These are phyloP conservation scores for Clytia hemisphaerica DNA, from an alignment of 30 jellyfish, hydroid and myxozoan species.

Conservation along the genomic window DNA sequence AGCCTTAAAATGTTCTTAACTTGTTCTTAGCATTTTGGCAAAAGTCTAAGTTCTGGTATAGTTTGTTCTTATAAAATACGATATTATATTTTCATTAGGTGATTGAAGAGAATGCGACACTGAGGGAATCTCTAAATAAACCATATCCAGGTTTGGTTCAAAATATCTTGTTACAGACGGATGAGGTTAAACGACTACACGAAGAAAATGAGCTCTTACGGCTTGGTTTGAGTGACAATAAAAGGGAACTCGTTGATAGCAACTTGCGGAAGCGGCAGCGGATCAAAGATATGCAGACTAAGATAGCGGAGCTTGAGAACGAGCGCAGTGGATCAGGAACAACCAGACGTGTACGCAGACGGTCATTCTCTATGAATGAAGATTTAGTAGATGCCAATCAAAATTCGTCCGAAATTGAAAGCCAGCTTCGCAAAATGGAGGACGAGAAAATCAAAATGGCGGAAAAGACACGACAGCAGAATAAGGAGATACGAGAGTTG, in stretches of 20 bases:
- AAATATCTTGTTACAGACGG: neutral
- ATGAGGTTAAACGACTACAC: neutral
- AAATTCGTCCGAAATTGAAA: no score
- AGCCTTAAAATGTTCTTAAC: no score
- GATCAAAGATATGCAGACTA: conserved; percentile 12
- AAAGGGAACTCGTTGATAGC: conserved; percentile 27
- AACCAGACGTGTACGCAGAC: no score
- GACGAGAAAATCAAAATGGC: conserved; percentile 41
- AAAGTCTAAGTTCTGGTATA: no score
- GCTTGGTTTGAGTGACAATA: conserved; percentile 3
- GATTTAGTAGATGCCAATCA: no score
- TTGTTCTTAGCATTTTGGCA: no score
- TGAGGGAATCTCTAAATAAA: conserved; percentile 10
- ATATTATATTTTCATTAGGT: no score
- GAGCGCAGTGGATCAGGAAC: no score
- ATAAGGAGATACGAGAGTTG: conserved; percentile 36
- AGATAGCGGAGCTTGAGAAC: neutral
- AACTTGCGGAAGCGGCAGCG: conserved; percentile 13
- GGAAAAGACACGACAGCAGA: conserved; percentile 20
- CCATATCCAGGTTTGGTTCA: conserved; percentile 17
- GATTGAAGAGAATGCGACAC: conserved; percentile 15
- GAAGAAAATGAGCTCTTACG: conserved; percentile 21
- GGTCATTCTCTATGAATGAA: no score
- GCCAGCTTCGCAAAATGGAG: no score
- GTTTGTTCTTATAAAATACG: no score